A percentile compares a stretch with the other conserved stretches of the same genome.
Evolutionary conservation across 2,797 vertebrate genomes (phyloP).

Genomic region (Esox lucius): DNA sequence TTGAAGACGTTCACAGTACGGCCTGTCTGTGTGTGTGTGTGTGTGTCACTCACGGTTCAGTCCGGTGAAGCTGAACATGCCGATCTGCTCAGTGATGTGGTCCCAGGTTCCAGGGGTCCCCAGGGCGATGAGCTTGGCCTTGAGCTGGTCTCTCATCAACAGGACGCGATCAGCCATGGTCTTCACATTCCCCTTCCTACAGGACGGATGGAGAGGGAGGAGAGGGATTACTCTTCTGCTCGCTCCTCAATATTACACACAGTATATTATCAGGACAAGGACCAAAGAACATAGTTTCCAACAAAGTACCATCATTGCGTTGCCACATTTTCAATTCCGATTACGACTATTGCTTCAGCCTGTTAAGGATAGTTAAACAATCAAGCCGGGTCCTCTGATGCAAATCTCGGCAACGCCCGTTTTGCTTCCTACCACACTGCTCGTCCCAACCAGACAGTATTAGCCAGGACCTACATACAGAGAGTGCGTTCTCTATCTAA

Average conservation of each 20-base stretch:
- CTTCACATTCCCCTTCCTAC: conserved; percentile 92
- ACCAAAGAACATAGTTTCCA: background rate
- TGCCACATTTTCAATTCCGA: too few relatives aligned
- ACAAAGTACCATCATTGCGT: background rate
- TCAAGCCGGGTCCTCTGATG: too few relatives aligned
- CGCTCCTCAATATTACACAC: too few relatives aligned
- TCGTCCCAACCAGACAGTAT: too few relatives aligned
- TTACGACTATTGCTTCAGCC: too few relatives aligned
- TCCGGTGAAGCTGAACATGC: conserved; percentile 97
- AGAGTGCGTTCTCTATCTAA: too few relatives aligned
- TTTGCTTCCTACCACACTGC: too few relatives aligned
- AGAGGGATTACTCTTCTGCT: background rate
- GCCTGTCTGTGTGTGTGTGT: conserved; percentile 3
- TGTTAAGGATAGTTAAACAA: too few relatives aligned
- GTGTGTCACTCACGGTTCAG: conserved; percentile 84
- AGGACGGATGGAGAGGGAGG: rapidly evolving
- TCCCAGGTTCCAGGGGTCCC: conserved; percentile 94
- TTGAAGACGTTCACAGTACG: too few relatives aligned
- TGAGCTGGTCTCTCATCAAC: conserved; percentile 90
- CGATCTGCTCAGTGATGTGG: conserved; percentile 96
- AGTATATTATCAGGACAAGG: too few relatives aligned
- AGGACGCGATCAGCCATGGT: conserved; percentile 95
- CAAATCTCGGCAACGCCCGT: too few relatives aligned
- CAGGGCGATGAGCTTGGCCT: conserved; percentile 82
- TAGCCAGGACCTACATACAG: too few relatives aligned